Percentiles rank a stretch among this genome's conserved stretches.
Evolutionary conservation across 2,113 vertebrate species (phyloP).

Genomic region (Sporophila hypoxantha): DNA sequence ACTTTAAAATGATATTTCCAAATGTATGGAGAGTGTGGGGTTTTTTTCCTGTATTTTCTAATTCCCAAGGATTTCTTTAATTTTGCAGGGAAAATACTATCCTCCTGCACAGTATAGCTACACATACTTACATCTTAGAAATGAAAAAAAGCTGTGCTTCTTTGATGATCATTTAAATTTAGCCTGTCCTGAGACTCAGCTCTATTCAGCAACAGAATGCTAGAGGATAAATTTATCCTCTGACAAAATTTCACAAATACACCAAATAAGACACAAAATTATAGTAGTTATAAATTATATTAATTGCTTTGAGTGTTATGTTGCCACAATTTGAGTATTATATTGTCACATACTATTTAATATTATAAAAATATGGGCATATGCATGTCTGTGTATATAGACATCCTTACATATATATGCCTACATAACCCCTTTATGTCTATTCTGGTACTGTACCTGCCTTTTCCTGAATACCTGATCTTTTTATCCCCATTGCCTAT

Average conservation of each 20-base stretch:
- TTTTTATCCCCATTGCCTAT: not conserved
- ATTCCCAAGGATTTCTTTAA: not conserved
- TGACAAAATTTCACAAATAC: not conserved
- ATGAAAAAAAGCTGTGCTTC: not conserved
- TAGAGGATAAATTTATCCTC: not conserved
- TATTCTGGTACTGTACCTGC: not conserved
- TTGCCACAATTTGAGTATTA: not conserved
- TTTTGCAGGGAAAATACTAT: not conserved
- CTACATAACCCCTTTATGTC: not conserved
- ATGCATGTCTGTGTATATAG: not conserved
- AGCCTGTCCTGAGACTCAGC: not conserved
- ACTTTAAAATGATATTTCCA: not conserved
- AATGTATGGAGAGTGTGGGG: accelerated
- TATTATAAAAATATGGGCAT: not conserved
- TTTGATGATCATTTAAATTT: not conserved
- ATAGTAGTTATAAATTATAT: not conserved
- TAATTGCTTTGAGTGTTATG: not conserved
- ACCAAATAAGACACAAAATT: not conserved
- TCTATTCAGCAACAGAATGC: not conserved
- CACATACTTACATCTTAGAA: not conserved
- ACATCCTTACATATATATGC: not conserved
- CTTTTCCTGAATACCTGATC: not conserved
- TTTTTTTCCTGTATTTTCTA: not conserved
- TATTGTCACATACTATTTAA: not conserved
- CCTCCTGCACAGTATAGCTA: not conserved